These are phyloP conservation scores for Hycleus cichorii DNA, from an alignment of 1,140 invertebrate genomes.

Conservation along the genomic window DNA sequence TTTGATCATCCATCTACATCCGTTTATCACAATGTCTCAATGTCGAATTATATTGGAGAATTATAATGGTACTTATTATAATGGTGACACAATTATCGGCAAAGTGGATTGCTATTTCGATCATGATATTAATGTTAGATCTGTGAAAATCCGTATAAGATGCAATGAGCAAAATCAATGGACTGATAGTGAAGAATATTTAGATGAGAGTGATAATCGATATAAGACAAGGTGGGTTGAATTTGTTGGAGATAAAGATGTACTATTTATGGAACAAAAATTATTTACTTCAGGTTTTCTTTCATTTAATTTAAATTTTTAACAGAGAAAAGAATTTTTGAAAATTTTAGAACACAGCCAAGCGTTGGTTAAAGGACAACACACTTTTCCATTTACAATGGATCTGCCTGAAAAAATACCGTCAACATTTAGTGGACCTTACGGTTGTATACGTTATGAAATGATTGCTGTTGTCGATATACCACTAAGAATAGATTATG, in stretches of 20 bases:
- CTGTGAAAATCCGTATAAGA: slow-evolving; percentile 1
- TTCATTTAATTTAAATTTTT: background rate
- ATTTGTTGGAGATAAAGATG: slow-evolving; percentile 3
- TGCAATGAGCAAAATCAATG: slow-evolving; percentile 11
- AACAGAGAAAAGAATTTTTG: slow-evolving; percentile 4
- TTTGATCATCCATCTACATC: too few relatives aligned
- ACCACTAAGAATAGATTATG: slow-evolving; percentile 27
- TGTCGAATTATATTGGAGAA: slow-evolving; percentile 4
- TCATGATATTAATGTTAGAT: slow-evolving; percentile 5
- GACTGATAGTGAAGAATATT: slow-evolving; percentile 9
- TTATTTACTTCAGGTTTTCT: background rate
- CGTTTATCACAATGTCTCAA: background rate
- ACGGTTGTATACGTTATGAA: slow-evolving; percentile 22
- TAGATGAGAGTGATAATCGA: background rate
- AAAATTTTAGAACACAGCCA: slow-evolving; percentile 14
- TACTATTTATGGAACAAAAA: slow-evolving; percentile 14
- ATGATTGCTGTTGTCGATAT: slow-evolving; percentile 25
- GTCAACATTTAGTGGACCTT: slow-evolving; percentile 18
- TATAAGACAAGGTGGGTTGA: slow-evolving; percentile 3
- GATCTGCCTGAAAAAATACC: slow-evolving; percentile 24
- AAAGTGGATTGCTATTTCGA: slow-evolving; percentile 7
- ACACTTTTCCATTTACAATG: slow-evolving; percentile 25
- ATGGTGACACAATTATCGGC: slow-evolving; percentile 1
- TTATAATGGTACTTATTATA: slow-evolving; percentile 3
- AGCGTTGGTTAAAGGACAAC: slow-evolving; percentile 18